Evolutionary conservation across 2,113 vertebrate genomes (phyloP), one percentile per base, ranked within the genome.

Genomic region (Mola mola): DNA sequence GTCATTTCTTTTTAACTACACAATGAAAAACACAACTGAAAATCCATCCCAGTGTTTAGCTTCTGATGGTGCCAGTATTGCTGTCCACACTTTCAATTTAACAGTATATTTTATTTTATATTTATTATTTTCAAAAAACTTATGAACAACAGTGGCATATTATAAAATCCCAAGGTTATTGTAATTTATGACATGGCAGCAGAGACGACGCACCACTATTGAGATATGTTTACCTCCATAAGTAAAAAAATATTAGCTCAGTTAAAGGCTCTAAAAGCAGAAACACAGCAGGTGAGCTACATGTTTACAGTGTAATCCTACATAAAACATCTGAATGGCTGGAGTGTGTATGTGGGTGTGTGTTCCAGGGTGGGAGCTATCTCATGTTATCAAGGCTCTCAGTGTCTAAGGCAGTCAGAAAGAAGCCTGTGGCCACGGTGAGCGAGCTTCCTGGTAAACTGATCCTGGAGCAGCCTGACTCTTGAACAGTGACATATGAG

Each of bases 381-480:
- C 12, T 4, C 4, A 29, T 40, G 5, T 15, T 60, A 29, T 69
- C 10, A 43, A 25, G 42, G 53, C 15, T 44, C 26, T 26, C 49
- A 6, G 19, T 60, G 58, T 61, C 10, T 4, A 26, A 28, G 20
- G 16, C 0, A 33, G 8, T 25, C 28, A 36, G 55, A 0, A 20
- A 25, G 19, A 24, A 41, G 60, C 38, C 40, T 19, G n/a, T 33
- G 43, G 31, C 40, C 10, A 24, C 68, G 29, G 46, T 21, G 52
- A 44, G 21, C 36, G 3, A 17, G 26, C 42, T 4, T 4, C 48
- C 12, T 12, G 9, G 83, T 75, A 75, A 83, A 43, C 56, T 76
- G 80, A 86, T 64, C 66, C 61, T 24, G 22, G 71, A 72, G 52
- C 77, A 42, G 76, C 31, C n/a, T 20, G 43, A 26, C 28, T 20